A percentile compares a stretch with the other conserved stretches of the same genome.
phyloP scores from a whole-genome alignment of 2,888 invertebrate genomes.

The Netelia melanura region DNA sequence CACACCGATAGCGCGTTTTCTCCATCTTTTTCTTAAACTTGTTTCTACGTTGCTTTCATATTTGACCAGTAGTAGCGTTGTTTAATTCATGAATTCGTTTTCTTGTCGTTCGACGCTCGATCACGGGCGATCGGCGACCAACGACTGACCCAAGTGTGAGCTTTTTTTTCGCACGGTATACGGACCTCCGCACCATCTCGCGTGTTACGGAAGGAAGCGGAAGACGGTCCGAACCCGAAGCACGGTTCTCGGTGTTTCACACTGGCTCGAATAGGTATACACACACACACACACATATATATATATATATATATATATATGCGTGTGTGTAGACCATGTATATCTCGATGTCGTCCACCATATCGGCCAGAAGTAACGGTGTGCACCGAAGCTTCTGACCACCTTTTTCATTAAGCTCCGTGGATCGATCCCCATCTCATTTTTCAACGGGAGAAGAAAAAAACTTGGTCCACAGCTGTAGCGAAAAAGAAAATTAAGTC shows the following conservation, averaged over 20 bases:
- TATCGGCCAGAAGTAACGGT: slow-evolving; percentile 38
- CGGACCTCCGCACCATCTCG: not conserved
- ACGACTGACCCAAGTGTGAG: no score
- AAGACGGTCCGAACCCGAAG: slow-evolving; percentile 15
- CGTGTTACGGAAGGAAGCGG: slow-evolving; percentile 52
- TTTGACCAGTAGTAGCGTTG: slow-evolving; percentile 71
- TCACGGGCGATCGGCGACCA: slow-evolving; percentile 37
- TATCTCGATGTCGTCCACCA: slow-evolving; percentile 22
- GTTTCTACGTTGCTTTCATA: slow-evolving; percentile 63
- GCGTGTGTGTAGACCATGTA: no score
- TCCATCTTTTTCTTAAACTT: no score
- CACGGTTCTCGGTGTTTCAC: slow-evolving; percentile 44
- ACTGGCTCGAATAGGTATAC: not conserved
- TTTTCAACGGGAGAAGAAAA: slow-evolving; percentile 40
- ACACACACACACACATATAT: not conserved
- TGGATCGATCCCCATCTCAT: slow-evolving; percentile 55
- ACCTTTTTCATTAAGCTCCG: slow-evolving; percentile 70
- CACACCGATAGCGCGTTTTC: no score
- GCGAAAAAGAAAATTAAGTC: not conserved
- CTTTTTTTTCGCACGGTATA: no score
- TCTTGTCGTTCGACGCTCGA: slow-evolving; percentile 67
- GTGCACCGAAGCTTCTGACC: slow-evolving; percentile 56
- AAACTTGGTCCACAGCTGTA: not conserved
- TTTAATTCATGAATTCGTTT: slow-evolving; percentile 74
- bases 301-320: not conserved